A percentile compares a stretch with the other conserved stretches of the same genome.
Evolutionary conservation across 2,888 invertebrate genomes (phyloP).

Genomic region (Drosophila algonquin): DNA sequence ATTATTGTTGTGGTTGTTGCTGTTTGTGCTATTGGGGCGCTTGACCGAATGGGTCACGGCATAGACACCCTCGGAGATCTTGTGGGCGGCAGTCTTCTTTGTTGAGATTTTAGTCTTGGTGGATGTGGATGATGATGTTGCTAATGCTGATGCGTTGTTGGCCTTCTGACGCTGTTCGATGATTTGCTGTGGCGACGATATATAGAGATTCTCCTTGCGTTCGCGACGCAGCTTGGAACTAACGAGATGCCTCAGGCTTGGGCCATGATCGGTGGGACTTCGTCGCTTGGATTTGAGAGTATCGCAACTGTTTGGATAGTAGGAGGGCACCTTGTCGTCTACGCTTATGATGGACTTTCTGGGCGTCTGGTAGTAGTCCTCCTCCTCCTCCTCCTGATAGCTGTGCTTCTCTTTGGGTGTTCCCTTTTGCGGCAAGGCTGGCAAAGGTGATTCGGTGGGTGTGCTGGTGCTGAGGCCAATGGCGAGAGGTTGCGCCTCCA

Average conservation of each 20-base stretch:
- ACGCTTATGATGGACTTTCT: conserved; percentile 82
- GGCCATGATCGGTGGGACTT: conserved; percentile 58
- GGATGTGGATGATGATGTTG: conserved; percentile 24
- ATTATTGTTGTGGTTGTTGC: conserved; percentile 62
- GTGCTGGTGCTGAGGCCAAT: conserved; percentile 77
- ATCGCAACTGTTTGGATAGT: conserved; percentile 83
- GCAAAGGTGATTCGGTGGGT: conserved; percentile 80
- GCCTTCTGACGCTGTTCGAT: conserved; percentile 79
- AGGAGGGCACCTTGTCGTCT: conserved; percentile 84
- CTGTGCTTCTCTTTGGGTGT: conserved; percentile 23
- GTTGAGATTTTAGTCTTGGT: conserved; percentile 57
- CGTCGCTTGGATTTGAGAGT: conserved; percentile 76
- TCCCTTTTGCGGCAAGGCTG: conserved; percentile 60
- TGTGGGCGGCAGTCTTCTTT: conserved; percentile 79
- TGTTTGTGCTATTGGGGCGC: conserved; percentile 46
- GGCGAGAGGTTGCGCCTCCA: conserved; percentile 56
- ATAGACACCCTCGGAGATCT: conserved; percentile 83
- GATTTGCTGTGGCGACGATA: conserved; percentile 82
- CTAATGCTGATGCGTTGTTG: conserved; percentile 3
- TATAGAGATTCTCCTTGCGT: conserved; percentile 82
- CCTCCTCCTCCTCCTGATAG: conserved; percentile 48
- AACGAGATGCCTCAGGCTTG: conserved; percentile 75
- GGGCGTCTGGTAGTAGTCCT: conserved; percentile 81
- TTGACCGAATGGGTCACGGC: conserved; percentile 75
- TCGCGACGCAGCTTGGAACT: conserved; percentile 76